Conservation (phyloP, 2,113 vertebrate genomes). For the Heloderma charlesbogerti region DNA sequence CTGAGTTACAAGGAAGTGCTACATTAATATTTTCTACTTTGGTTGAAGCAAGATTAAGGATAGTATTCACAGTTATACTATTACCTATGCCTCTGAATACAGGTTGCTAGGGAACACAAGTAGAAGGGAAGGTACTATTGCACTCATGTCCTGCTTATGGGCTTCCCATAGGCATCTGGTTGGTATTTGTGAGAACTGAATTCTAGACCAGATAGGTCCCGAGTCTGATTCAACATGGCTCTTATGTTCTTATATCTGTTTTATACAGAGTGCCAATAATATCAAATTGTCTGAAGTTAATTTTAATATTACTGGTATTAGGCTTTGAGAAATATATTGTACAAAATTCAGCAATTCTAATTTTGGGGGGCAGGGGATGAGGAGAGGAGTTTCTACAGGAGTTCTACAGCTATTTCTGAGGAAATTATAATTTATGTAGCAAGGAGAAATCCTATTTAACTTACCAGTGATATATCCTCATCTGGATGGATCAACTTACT, state of each 20-base stretch:
- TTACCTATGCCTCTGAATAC: not conserved
- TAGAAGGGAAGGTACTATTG: too few species aligned
- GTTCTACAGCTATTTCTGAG: not conserved
- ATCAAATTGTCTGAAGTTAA: not conserved
- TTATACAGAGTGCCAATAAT: not conserved
- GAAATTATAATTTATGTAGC: not conserved
- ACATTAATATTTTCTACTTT: not conserved
- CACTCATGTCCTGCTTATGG: too few species aligned
- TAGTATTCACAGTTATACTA: not conserved
- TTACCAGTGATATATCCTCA: constrained; percentile 99
- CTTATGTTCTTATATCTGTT: not conserved
- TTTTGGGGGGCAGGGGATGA: not conserved
- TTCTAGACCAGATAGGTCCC: too few species aligned
- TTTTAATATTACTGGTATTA: not conserved
- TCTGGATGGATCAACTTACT: constrained; percentile 99
- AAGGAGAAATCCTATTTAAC: constrained; percentile 68
- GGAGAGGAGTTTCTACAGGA: not conserved
- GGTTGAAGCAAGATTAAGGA: not conserved
- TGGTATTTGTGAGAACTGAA: too few species aligned
- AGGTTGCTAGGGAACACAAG: too few species aligned
- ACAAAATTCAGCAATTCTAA: not conserved
- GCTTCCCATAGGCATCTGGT: too few species aligned
- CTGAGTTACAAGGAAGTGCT: not conserved
- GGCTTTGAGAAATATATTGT: not conserved
- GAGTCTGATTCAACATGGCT: too few species aligned